Conservation (phyloP, 2,888 invertebrate species). For the Nomada goodeniana region DNA sequence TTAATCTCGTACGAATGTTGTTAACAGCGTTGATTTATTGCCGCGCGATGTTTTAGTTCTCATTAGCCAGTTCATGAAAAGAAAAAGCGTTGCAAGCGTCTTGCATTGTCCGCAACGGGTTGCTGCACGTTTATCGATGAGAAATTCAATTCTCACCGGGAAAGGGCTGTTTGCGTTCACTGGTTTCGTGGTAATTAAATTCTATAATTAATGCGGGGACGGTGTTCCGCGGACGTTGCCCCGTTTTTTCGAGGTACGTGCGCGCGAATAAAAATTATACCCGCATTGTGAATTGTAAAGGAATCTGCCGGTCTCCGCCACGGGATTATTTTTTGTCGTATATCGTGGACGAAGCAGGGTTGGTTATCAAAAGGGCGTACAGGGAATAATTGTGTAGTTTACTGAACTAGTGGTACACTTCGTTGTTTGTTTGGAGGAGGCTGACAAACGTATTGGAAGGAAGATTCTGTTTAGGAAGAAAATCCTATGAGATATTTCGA, state of each 20-base stretch:
- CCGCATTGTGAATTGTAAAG: too few species aligned
- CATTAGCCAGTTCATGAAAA: neutral
- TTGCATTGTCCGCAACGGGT: neutral
- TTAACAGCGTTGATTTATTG: conserved; percentile 34
- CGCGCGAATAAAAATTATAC: too few species aligned
- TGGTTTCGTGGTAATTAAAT: neutral
- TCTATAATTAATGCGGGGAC: neutral
- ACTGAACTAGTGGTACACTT: too few species aligned
- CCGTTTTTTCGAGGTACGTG: too few species aligned
- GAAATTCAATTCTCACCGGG: neutral
- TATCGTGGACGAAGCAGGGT: neutral
- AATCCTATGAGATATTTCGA: too few species aligned
- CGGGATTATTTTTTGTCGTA: neutral
- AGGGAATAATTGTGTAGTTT: too few species aligned
- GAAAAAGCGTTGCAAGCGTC: neutral
- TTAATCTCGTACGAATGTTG: conserved; percentile 27
- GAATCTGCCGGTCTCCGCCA: too few species aligned
- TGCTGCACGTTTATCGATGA: neutral
- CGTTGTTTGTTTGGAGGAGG: too few species aligned
- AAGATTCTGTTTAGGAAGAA: too few species aligned
- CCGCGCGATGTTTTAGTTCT: conserved; percentile 1
- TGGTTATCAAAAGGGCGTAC: too few species aligned
- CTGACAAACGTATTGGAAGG: too few species aligned
- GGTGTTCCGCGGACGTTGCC: too few species aligned
- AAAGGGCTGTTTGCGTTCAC: neutral